These are phyloP conservation scores for Drosophila ohnishii DNA, from an alignment of 1,140 invertebrate species.

Conservation along the genomic window DNA sequence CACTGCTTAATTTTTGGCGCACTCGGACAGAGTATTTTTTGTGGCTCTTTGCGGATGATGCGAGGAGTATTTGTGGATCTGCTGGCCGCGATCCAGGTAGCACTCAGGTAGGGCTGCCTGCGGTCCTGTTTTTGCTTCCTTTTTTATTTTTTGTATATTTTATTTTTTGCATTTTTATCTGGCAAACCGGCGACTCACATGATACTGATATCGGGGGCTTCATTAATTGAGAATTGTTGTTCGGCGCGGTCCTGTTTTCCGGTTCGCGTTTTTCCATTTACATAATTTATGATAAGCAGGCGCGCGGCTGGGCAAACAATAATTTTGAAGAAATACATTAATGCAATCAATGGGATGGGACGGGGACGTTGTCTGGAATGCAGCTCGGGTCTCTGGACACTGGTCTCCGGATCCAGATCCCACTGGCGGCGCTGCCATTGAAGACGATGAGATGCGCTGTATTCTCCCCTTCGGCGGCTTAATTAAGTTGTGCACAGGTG, in stretches of 20 bases:
- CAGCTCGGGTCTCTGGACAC: slow-evolving; percentile 5
- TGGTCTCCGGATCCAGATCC: slow-evolving; percentile 9
- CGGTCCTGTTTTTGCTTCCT: slow-evolving; percentile 46
- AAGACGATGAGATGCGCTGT: slow-evolving; percentile 41
- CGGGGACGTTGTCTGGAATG: slow-evolving; percentile 69
- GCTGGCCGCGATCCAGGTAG: slow-evolving; percentile 40
- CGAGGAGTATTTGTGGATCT: slow-evolving; percentile 28
- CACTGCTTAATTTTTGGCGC: slow-evolving; percentile 80
- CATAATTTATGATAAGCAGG: slow-evolving; percentile 83
- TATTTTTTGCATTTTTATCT: slow-evolving; percentile 66
- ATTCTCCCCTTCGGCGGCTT: slow-evolving; percentile 43
- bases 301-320: slow-evolving; percentile 80
- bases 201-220: slow-evolving; percentile 76
- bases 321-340: slow-evolving; percentile 83
- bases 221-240: slow-evolving; percentile 82
- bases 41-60: slow-evolving; percentile 20
- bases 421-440: slow-evolving; percentile 47
- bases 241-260: slow-evolving; percentile 74
- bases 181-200: slow-evolving; percentile 62
- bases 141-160: slow-evolving; percentile 2
- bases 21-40: slow-evolving; percentile 63
- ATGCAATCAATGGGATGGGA: slow-evolving; percentile 73
- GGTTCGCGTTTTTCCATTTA: slow-evolving; percentile 82
- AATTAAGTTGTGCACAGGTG: slow-evolving; percentile 74
- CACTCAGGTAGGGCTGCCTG: slow-evolving; percentile 34